Base-by-base conservation (phyloP, 2,113 vertebrate species). In the Perca schrenkii region DNA sequence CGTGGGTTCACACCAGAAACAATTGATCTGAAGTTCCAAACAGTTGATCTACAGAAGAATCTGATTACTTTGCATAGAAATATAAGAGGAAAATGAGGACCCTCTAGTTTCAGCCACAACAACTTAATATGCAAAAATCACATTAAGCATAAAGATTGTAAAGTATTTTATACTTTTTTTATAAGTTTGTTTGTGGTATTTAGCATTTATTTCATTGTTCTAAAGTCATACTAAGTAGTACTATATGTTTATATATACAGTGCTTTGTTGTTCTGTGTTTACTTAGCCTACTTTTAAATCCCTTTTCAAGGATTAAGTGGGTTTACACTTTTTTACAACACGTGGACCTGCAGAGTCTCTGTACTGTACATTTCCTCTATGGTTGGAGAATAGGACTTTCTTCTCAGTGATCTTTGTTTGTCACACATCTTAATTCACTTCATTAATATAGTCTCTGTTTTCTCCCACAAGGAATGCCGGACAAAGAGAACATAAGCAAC, bases 401-500 rank as follows among this genome's bases (percentile, higher is more conserved):
- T 50, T 57, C 2, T 62, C 4, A 19, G 2, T 70, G 3, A 71
- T 75, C 19, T 21, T 12, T 46, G 19, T 58, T 80, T 74, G 8
- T 15, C 21, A 56, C 63, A 64, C 14, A 75, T 77, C 19, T 2
- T 7, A 49, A 52, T 28, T 71, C 5, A 46, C 52, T 28, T 64
- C 36, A 10, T 72, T 13, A 80, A 57, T 17, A n/a, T 15, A 11
- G 28, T 4, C 2, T 68, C 3, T 76, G 22, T 68, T 80, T 74
- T n/a, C 50, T 61, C 10, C 82, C 89, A 82, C 4, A 84, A 99
- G 98, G 96, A 93, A 96, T 97, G 95, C 96, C 97, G 54, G 97
- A 98, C 93, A 99, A 98, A 94, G 97, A 99, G 62, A 95, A 96
- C 83, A 95, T 98, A 91, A 97, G 96, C 92, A 96, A 92, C 89